Percentiles rank a stretch among this genome's conserved stretches.
Evolutionary conservation across 2,888 invertebrate genomes (phyloP).

Genomic region (Polydesmus complanatus): DNA sequence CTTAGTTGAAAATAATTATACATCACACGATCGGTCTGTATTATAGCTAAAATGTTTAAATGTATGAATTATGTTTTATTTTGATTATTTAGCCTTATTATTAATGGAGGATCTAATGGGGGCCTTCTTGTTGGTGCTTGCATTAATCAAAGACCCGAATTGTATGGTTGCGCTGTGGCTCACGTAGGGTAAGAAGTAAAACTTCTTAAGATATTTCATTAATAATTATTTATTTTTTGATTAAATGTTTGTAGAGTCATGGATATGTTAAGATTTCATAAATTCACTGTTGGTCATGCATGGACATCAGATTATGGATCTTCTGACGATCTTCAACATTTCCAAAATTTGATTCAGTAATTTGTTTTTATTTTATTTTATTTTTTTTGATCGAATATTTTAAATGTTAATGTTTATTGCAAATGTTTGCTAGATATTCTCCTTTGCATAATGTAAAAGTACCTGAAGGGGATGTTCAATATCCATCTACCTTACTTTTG

Average conservation of each 20-base stretch:
- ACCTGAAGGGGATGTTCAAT: conserved; percentile 47
- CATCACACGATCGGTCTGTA: conserved; percentile 29
- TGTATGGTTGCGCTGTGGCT: conserved; percentile 82
- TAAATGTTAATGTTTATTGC: background rate
- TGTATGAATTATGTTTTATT: background rate
- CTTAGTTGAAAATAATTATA: conserved; percentile 66
- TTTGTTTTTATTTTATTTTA: conserved; percentile 18
- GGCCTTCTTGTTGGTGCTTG: conserved; percentile 91
- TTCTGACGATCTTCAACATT: conserved; percentile 65
- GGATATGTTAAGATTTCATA: conserved; percentile 95
- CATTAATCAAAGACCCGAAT: conserved; percentile 84
- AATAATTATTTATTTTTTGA: conserved; percentile 12
- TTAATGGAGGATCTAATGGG: conserved; percentile 81
- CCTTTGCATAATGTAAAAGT: conserved; percentile 79
- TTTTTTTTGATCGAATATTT: background rate
- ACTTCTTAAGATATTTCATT: conserved; percentile 1
- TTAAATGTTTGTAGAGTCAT: conserved; percentile 52
- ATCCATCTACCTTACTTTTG: conserved; percentile 77
- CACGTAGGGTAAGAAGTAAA: conserved; percentile 74
- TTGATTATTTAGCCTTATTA: background rate
- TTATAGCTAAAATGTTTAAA: background rate
- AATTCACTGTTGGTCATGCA: conserved; percentile 93
- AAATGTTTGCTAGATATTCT: conserved; percentile 44
- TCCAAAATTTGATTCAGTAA: conserved; percentile 61
- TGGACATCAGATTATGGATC: conserved; percentile 95